phyloP scores from a whole-genome alignment of 2,113 vertebrate species.

The Dissostichus mawsoni region DNA sequence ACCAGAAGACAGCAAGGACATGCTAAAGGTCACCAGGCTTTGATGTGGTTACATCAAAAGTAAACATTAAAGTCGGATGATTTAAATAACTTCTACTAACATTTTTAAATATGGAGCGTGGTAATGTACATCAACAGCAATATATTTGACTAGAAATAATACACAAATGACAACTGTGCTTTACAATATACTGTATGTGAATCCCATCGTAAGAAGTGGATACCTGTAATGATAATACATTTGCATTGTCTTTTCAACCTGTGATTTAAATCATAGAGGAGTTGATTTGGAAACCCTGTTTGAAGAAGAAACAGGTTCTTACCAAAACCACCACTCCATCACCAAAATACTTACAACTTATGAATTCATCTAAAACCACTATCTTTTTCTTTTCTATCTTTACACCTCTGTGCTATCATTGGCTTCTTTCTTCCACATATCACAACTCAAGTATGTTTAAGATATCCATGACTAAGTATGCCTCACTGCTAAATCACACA shows the following conservation, averaged over 20 bases:
- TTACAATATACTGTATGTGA: neutral
- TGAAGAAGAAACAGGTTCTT: slow-evolving; percentile 10
- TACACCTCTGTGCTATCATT: neutral
- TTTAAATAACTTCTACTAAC: neutral
- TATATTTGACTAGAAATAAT: slow-evolving; percentile 9
- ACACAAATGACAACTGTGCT: neutral
- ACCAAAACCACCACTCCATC: slow-evolving; percentile 1
- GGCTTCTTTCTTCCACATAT: slow-evolving; percentile 11
- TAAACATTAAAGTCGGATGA: neutral
- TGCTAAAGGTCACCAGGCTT: slow-evolving; percentile 24
- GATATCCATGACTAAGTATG: neutral
- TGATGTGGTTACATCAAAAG: neutral
- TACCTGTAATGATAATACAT: neutral
- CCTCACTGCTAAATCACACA: neutral
- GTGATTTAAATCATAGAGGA: slow-evolving; percentile 4
- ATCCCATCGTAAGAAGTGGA: neutral
- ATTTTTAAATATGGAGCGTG: neutral
- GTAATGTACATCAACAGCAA: neutral
- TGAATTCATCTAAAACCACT: slow-evolving; percentile 4
- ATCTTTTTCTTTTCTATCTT: neutral
- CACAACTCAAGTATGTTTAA: neutral
- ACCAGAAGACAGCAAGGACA: slow-evolving; percentile 25
- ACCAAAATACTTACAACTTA: neutral
- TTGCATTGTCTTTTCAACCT: neutral
- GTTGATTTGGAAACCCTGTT: slow-evolving; percentile 4